Conservation (phyloP, 1,140 invertebrate species). For the Drosophila subobscura region DNA sequence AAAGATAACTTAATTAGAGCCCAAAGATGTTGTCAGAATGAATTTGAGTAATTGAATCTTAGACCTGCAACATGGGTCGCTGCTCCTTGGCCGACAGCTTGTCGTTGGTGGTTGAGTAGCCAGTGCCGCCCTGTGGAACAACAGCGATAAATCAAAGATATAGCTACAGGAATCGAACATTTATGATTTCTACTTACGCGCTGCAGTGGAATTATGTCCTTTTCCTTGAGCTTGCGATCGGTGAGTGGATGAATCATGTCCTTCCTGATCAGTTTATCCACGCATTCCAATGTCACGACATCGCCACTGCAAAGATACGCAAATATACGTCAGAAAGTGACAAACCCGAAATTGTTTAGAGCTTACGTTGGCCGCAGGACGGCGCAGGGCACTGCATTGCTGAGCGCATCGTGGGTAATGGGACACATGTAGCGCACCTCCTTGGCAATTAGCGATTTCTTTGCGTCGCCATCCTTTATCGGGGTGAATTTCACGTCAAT, state of each 20-base stretch:
- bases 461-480: slow-evolving; percentile 93
- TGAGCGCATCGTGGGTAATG: slow-evolving; percentile 97
- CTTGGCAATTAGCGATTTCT: slow-evolving; percentile 91
- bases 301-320: slow-evolving; percentile 86
- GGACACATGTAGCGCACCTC: slow-evolving; percentile 98
- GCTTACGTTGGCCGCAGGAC: slow-evolving; percentile 95
- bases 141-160: background rate
- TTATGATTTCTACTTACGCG: slow-evolving; percentile 86
- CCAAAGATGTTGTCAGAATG: too few species aligned
- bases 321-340: background rate
- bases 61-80: slow-evolving; percentile 94
- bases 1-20: too few species aligned
- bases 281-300: slow-evolving; percentile 97
- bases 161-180: background rate
- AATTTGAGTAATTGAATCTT: slow-evolving; percentile 4
- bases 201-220: slow-evolving; percentile 96
- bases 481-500: slow-evolving; percentile 97
- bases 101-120: slow-evolving; percentile 94
- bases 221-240: slow-evolving; percentile 93
- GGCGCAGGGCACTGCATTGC: slow-evolving; percentile 96
- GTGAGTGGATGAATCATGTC: slow-evolving; percentile 98
- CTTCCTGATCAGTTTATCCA: slow-evolving; percentile 98
- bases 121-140: slow-evolving; percentile 93
- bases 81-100: slow-evolving; percentile 93
- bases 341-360: background rate